Evolutionary conservation across 2,797 vertebrate species (phyloP).

Genomic region (Eleutherodactylus coqui): DNA sequence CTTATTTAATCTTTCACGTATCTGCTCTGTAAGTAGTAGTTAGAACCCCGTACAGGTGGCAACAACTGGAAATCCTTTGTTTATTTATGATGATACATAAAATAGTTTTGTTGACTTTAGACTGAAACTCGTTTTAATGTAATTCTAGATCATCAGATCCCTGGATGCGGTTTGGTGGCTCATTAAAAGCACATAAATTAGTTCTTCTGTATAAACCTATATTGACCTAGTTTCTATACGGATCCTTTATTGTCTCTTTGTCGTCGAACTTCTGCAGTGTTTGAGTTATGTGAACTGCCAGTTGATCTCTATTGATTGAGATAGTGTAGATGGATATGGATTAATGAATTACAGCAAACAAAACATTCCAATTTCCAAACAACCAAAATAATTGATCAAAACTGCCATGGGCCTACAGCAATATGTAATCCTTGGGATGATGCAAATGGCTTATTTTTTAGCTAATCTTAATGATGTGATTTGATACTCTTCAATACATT

Average conservation of each 20-base stretch:
- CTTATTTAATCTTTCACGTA: background rate
- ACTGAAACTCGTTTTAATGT: too few species aligned
- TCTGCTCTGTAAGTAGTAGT: conserved; percentile 57
- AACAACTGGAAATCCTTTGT: background rate
- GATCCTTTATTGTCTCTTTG: conserved; percentile 5
- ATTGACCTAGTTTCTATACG: background rate
- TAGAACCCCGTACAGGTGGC: too few species aligned
- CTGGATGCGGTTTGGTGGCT: background rate
- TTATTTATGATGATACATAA: background rate
- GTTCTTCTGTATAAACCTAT: background rate
- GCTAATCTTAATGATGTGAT: background rate
- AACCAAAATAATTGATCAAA: background rate
- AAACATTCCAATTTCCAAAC: background rate
- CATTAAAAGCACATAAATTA: background rate
- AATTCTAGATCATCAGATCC: background rate
- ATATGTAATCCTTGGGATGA: background rate
- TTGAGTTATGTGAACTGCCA: background rate
- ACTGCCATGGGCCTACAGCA: background rate
- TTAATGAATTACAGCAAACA: background rate
- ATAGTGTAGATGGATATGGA: background rate
- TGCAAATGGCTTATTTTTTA: background rate
- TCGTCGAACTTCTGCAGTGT: background rate
- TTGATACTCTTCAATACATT: background rate
- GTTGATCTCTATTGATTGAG: background rate
- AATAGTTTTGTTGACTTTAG: background rate